Base-by-base conservation (phyloP, 2,113 vertebrate genomes). In the Hydropotes inermis region DNA sequence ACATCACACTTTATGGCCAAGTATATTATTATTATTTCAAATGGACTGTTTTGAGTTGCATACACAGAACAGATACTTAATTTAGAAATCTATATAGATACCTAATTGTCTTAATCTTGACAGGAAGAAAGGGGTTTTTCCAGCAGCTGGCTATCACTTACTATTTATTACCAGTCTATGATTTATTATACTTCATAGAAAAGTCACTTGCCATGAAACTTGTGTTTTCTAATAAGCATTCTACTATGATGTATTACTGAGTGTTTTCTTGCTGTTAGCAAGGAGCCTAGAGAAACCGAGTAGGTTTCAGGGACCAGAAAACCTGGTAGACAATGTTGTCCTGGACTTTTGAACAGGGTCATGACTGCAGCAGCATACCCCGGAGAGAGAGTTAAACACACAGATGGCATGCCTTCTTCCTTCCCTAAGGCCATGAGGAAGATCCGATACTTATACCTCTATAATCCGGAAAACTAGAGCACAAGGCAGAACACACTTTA, bases 131-230 rank as follows among this genome's bases (percentile, higher is more conserved):
- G 19, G 19, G 8, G 85, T 67, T 95, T 39, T 50, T 45, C 25
- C 15, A 84, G 23, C 2, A 93, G 57, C 25, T 79, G 8, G 6
- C 25, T 95, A 93, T 79, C 17, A 87, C 30, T 95, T 88, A 85
- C 36, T 91, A 57, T 2, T 96, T 95, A 98, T 87, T 95, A 98
- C 78, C 7, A 96, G 97, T 60, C 27, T 17, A 57, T 93, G 67
- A 98, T 98, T 98, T 98, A 98, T 96, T 91, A 84, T 23, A 78
- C 3, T 81, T 81, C 58, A 98, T 11, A 95, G 50, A 97, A 93
- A 93, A 96, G 16, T 55, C 85, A 61, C 27, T 39, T 93, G 28
- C 1, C 45, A 74, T 60, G 3, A 98, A 33, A 98, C 23, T 14
- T 36, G 13, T 52, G 15, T 98, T 97, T 94, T 96, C 95, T 97